Conservation (phyloP, 2,888 invertebrate species). For the Drosophila borborema region DNA sequence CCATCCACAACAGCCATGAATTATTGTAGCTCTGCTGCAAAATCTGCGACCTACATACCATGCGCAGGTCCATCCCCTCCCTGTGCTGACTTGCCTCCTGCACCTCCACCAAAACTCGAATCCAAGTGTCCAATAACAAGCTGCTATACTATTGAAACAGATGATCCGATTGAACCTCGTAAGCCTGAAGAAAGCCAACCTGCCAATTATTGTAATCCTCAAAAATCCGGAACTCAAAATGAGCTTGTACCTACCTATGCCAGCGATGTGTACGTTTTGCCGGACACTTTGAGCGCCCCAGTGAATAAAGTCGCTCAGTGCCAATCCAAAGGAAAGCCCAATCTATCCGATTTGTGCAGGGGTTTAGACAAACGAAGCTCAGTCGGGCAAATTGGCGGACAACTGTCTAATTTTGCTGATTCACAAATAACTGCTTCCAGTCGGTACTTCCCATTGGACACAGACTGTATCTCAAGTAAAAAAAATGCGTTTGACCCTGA, state of each 20-base stretch:
- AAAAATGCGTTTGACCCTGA: neutral
- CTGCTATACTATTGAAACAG: neutral
- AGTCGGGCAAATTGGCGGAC: neutral
- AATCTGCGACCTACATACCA: constrained; percentile 11
- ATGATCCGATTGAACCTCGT: neutral
- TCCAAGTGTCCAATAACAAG: neutral
- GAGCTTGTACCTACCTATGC: neutral
- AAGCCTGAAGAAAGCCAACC: neutral
- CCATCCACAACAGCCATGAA: constrained; percentile 2
- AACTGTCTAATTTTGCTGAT: too few species aligned
- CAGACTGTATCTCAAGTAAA: neutral
- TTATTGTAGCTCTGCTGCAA: neutral
- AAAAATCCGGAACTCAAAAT: too few species aligned
- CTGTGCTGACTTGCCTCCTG: neutral
- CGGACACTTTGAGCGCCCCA: neutral
- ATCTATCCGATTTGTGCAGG: neutral
- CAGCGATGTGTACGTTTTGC: neutral
- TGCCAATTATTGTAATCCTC: neutral
- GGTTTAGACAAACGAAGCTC: neutral
- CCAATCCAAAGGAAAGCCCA: neutral
- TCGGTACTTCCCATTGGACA: neutral
- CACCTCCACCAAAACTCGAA: neutral
- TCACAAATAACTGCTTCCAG: neutral
- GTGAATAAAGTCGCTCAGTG: neutral
- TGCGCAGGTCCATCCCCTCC: neutral